Conservation (phyloP, 2,113 vertebrate species). For the Rhinichthys klamathensis region DNA sequence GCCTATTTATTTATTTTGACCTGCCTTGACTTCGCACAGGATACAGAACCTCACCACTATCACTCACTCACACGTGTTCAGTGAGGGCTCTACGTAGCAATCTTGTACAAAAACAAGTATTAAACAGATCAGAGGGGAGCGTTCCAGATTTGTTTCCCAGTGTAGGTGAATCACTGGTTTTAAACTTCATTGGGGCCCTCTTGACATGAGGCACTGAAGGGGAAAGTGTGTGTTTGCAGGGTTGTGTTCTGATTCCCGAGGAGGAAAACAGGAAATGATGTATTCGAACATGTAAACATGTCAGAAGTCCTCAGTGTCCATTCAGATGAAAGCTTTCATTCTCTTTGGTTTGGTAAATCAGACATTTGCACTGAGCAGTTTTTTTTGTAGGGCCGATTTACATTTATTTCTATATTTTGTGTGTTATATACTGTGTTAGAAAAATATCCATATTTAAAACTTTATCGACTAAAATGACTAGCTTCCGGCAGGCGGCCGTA, state of each 20-base stretch:
- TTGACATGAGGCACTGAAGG: constrained; percentile 10
- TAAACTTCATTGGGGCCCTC: constrained; percentile 20
- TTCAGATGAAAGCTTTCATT: constrained; percentile 6
- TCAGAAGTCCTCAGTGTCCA: constrained; percentile 4
- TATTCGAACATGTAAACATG: constrained; percentile 25
- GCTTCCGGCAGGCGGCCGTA: too few relatives aligned
- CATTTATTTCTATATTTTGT: too few relatives aligned
- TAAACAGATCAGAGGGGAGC: background rate
- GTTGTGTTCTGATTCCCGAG: constrained; percentile 21
- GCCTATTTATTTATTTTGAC: background rate
- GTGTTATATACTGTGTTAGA: too few relatives aligned
- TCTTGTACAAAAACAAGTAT: constrained; percentile 20
- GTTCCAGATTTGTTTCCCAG: background rate
- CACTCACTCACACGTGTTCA: background rate
- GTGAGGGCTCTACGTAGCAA: background rate
- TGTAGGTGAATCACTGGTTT: constrained; percentile 14
- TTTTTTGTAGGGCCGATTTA: too few relatives aligned
- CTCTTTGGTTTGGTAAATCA: constrained; percentile 25
- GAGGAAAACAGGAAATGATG: constrained; percentile 43
- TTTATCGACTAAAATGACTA: too few relatives aligned
- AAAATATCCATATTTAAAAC: too few relatives aligned
- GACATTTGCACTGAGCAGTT: constrained; percentile 24
- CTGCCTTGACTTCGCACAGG: background rate
- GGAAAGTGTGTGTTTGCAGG: constrained; percentile 9
- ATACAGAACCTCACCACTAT: background rate